Evolutionary conservation across 2,797 vertebrate genomes (phyloP).

Genomic region (Pangasius djambal): DNA sequence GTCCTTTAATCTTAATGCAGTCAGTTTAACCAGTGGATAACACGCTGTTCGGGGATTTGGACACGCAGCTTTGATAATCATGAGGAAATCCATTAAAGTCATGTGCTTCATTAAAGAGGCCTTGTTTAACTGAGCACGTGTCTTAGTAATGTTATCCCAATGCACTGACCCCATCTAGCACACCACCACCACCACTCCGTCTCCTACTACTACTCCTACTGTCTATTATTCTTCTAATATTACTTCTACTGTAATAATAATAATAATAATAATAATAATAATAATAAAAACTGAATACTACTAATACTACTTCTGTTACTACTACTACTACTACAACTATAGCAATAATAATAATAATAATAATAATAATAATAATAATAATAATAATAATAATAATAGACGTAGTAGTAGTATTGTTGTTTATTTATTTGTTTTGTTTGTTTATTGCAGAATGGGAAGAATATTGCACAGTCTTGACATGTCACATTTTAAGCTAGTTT

Average conservation of each 20-base stretch:
- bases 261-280: background rate
- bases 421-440: background rate
- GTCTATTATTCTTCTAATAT: too few species aligned
- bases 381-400: background rate
- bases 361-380: background rate
- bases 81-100: background rate
- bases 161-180: background rate
- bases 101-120: background rate
- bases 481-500: background rate
- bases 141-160: background rate
- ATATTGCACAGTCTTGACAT: background rate
- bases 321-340: background rate
- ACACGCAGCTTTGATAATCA: background rate
- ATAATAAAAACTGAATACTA: background rate
- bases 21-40: conserved; percentile 11
- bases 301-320: background rate
- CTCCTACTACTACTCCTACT: background rate
- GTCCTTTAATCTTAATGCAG: conserved; percentile 30
- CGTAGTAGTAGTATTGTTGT: background rate
- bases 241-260: background rate
- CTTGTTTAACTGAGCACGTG: background rate
- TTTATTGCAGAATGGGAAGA: background rate
- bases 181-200: background rate
- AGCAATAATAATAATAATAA: background rate
- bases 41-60: background rate